Conservation (phyloP, 2,797 vertebrate genomes). For the Artibeus jamaicensis region DNA sequence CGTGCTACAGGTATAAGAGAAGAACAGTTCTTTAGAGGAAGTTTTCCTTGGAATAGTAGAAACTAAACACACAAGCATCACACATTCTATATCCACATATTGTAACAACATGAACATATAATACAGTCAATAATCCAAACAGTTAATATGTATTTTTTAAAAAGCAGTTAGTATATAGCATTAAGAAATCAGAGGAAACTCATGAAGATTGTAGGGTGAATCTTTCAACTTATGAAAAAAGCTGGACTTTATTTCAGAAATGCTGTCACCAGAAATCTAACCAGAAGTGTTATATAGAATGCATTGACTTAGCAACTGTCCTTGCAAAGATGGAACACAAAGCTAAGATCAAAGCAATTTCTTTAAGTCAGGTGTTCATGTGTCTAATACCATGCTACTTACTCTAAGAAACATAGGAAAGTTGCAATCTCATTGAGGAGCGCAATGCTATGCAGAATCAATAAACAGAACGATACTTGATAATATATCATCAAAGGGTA, state of each 20-base stretch:
- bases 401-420: background rate
- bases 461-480: background rate
- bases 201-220: background rate
- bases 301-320: background rate
- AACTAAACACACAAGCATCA: background rate
- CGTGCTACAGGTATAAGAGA: background rate
- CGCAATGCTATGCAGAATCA: background rate
- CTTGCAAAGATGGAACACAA: background rate
- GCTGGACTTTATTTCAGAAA: constrained; percentile 10
- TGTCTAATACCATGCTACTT: background rate
- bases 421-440: background rate
- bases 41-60: background rate
- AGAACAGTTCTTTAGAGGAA: background rate
- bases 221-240: background rate
- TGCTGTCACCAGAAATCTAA: background rate
- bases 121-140: background rate
- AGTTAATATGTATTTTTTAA: background rate
- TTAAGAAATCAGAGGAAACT: background rate
- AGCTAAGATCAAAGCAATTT: background rate
- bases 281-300: background rate
- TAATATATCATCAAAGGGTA: background rate
- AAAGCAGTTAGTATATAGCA: background rate
- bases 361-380: background rate
- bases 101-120: background rate
- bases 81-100: background rate